These are phyloP conservation scores for Campoletis sonorensis DNA, from an alignment of 1,140 invertebrate species.

Conservation along the genomic window DNA sequence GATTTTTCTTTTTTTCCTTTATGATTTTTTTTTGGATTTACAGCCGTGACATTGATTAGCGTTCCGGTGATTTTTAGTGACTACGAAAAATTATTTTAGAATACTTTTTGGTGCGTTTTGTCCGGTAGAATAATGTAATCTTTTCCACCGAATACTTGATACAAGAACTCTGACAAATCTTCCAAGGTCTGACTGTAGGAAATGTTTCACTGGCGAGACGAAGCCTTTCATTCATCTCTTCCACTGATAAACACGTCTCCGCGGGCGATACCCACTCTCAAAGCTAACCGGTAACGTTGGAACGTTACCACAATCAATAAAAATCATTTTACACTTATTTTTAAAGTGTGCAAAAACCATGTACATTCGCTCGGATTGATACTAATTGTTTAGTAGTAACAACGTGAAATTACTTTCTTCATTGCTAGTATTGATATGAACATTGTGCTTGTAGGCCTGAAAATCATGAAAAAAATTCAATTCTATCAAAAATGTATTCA, in stretches of 20 bases:
- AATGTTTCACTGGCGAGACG: no score
- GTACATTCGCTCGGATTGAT: not conserved
- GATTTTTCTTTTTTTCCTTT: not conserved
- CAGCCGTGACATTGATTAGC: conserved; percentile 13
- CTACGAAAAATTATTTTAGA: no score
- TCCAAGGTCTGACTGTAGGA: no score
- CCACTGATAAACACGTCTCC: no score
- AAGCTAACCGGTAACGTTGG: no score
- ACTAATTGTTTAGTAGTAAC: not conserved
- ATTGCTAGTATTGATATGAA: conserved; percentile 51
- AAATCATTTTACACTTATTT: not conserved
- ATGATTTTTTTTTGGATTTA: conserved; percentile 12
- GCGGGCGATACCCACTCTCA: no score
- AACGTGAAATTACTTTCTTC: conserved; percentile 5
- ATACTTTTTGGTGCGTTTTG: no score
- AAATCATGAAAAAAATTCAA: conserved; percentile 43
- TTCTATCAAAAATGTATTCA: no score
- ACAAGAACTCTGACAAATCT: no score
- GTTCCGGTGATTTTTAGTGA: not conserved
- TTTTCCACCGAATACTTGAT: no score
- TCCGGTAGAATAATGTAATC: no score
- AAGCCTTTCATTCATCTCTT: no score
- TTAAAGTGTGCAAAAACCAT: not conserved
- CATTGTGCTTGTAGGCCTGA: conserved; percentile 56
- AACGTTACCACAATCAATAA: not conserved